Evolutionary conservation across 2,888 invertebrate genomes (phyloP), one percentile per base, ranked within the genome.

Genomic region (Thymelicus sylvestris): DNA sequence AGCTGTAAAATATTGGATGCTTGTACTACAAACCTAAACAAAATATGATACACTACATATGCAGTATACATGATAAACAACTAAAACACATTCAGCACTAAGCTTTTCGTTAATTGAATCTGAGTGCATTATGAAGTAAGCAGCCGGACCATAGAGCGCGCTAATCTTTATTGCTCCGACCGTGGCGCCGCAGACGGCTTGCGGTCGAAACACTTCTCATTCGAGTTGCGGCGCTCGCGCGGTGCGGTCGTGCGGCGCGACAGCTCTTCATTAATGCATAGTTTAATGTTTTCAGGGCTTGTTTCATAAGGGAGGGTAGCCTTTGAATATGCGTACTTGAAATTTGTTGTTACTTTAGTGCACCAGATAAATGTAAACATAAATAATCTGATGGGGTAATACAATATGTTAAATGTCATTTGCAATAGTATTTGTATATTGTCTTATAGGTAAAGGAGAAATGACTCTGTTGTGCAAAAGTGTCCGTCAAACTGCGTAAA

Each of bases 111-210:
- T 59, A 59, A 59, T 59, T 59, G 59, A 59, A 59, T 39, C 59
- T 59, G 59, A 59, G 59, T 59, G 59, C 59, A 59, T 24, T 57
- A 57, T 57, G 57, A 31, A 57, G 57, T 39, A 59, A 55, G 59
- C n/a, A 39, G 59, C 59, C n/a, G 59, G 65, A 74, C 74, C 72
- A 61, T 62, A 67, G 72, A 59, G 59, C 59, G 24, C 52, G 71
- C 72, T 78, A 78, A 78, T 77, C 78, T 78, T 78, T 78, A 78
- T 78, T 78, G 59, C 59, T 12, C 71, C 63, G 69, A 66, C 67
- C 73, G 72, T 72, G 60, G 65, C 41, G 65, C 41, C 76, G 74
- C 77, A 78, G 78, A 78, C 77, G 74, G 78, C 77, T 78, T 78
- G 78, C 66, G 78, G 78, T 55, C 10, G 24, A 24, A 24, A 24